Evolutionary conservation across 2,113 vertebrate genomes (phyloP).

Genomic region (Craseonycteris thonglongyai): DNA sequence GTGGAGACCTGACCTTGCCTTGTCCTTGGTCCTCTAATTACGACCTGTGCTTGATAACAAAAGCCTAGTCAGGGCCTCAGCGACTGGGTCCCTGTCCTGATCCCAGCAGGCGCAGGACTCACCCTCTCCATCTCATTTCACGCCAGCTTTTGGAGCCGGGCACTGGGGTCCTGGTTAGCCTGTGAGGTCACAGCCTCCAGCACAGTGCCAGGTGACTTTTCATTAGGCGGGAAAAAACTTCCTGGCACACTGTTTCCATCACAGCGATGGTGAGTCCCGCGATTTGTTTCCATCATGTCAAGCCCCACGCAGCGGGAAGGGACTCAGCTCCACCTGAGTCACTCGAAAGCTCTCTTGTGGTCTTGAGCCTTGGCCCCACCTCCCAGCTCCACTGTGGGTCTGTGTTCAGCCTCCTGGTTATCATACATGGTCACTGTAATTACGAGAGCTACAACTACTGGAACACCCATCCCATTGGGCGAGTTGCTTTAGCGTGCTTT

Average conservation of each 20-base stretch:
- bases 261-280: background rate
- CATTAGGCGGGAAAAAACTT: background rate
- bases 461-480: background rate
- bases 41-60: background rate
- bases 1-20: background rate
- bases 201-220: background rate
- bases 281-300: background rate
- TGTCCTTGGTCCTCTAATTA: background rate
- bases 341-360: background rate
- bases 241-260: background rate
- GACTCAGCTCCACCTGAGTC: background rate
- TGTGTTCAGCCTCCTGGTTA: background rate
- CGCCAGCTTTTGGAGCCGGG: background rate
- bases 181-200: background rate
- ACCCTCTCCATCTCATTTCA: too few species aligned
- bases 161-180: background rate
- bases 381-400: too few species aligned
- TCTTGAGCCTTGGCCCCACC: background rate
- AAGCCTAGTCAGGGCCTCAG: fast-evolving
- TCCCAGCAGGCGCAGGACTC: background rate
- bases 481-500: too few species aligned
- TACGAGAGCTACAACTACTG: background rate
- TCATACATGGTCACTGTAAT: too few species aligned
- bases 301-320: background rate
- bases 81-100: too few species aligned